A percentile compares a stretch with the other conserved stretches of the same genome.
Conservation (phyloP, 2,797 vertebrate species). For the Aulostomus chinensis region DNA sequence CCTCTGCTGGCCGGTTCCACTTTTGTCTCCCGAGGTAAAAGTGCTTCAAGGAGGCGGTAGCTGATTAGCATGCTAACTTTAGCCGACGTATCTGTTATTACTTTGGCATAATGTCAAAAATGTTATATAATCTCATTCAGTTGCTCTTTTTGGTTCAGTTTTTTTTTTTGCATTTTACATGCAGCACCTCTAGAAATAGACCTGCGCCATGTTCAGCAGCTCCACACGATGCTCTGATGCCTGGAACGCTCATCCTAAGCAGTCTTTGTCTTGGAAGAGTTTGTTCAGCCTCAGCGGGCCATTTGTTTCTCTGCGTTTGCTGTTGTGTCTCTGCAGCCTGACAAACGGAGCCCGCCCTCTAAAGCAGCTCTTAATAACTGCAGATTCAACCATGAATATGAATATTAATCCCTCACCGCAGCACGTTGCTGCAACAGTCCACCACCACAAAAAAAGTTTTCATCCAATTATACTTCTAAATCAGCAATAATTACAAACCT, state of each 20-base stretch:
- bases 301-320: constrained; percentile 29
- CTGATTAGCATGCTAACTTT: too few relatives aligned
- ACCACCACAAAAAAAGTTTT: constrained; percentile 65
- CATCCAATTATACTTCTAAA: constrained; percentile 80
- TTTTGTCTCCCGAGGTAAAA: too few relatives aligned
- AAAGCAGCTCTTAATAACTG: constrained; percentile 57
- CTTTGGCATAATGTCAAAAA: too few relatives aligned
- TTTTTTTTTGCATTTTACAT: too few relatives aligned
- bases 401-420: constrained; percentile 60
- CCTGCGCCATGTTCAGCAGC: too few relatives aligned
- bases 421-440: constrained; percentile 37
- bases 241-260: neutral
- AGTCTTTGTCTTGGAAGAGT: constrained; percentile 12
- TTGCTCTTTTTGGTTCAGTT: too few relatives aligned
- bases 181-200: too few relatives aligned
- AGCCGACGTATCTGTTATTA: too few relatives aligned
- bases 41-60: too few relatives aligned
- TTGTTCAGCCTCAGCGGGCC: constrained; percentile 28
- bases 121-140: too few relatives aligned
- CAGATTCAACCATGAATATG: constrained; percentile 64
- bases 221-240: too few relatives aligned
- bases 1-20: too few relatives aligned
- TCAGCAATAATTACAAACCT: constrained; percentile 79
- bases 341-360: constrained; percentile 44
- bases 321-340: constrained; percentile 49